A percentile compares a stretch with the other conserved stretches of the same genome.
Evolutionary conservation across 2,113 vertebrate species (phyloP).

Genomic region (Podarcis raffonei): DNA sequence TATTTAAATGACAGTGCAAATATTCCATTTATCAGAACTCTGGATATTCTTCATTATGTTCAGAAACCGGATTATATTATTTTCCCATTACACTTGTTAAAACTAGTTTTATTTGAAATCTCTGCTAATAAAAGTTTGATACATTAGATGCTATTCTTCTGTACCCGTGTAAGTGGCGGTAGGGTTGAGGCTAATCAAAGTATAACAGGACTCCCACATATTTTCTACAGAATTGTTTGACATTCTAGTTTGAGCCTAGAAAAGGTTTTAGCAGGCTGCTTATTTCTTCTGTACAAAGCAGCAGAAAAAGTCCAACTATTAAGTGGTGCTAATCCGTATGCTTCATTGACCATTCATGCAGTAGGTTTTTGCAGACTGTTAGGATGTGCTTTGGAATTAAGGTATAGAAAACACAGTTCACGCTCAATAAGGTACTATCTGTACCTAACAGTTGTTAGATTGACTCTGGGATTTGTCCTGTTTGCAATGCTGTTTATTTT

Average conservation of each 20-base stretch:
- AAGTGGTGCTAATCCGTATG: not conserved
- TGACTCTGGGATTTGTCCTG: not conserved
- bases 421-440: not conserved
- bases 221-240: not conserved
- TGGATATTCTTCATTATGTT: not conserved
- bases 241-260: not conserved
- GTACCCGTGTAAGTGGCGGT: not conserved
- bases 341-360: not conserved
- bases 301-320: no score
- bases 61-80: not conserved
- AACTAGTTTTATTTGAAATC: not conserved
- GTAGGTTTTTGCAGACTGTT: not conserved
- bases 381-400: not conserved
- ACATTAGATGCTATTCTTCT: not conserved
- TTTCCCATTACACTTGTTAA: not conserved
- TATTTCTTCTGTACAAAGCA: not conserved
- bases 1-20: not conserved
- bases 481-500: not conserved
- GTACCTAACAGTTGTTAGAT: not conserved
- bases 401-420: not conserved
- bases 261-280: not conserved
- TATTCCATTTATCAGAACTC: not conserved
- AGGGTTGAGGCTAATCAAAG: not conserved
- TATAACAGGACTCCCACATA: not conserved
- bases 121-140: slow-evolving; percentile 1